Percentiles rank a stretch among this genome's conserved stretches.
Evolutionary conservation across 2,113 vertebrate species (phyloP).

Genomic region (Sula dactylatra): DNA sequence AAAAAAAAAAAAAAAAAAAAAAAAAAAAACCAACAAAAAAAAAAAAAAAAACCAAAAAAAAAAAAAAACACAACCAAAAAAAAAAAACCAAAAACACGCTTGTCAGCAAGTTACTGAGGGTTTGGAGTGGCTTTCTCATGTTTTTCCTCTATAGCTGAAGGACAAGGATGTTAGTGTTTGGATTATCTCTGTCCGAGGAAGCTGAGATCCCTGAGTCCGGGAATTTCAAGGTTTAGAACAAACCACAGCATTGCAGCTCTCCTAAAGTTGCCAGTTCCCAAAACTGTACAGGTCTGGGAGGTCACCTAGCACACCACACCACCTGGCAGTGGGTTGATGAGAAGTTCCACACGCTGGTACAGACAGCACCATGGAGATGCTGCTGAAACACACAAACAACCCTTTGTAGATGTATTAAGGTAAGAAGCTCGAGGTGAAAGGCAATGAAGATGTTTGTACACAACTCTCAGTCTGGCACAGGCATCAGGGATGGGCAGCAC

Average conservation of each 20-base stretch:
- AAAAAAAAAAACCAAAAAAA: too few species aligned
- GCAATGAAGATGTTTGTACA: rapidly evolving
- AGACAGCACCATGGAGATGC: neutral
- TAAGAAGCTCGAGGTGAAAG: neutral
- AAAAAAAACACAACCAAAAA: too few species aligned
- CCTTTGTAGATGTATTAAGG: neutral
- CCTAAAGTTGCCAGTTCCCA: neutral
- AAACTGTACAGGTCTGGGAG: neutral
- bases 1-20: too few species aligned
- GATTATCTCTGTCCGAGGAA: neutral
- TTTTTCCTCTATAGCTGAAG: neutral
- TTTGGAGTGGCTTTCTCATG: neutral
- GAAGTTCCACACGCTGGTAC: neutral
- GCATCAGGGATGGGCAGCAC: neutral
- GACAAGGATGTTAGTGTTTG: neutral
- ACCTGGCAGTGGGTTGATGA: neutral
- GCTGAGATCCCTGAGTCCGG: neutral
- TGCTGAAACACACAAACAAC: neutral
- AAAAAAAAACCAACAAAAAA: too few species aligned
- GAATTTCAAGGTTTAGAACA: neutral
- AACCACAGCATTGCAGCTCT: neutral
- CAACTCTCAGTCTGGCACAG: neutral
- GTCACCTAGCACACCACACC: neutral
- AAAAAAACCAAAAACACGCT: too few species aligned
- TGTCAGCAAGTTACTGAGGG: neutral